A percentile compares a stretch with the other conserved stretches of the same genome.
These are phyloP conservation scores for Lagocephalus sceleratus DNA, from an alignment of 2,797 vertebrate genomes.

Conservation along the genomic window DNA sequence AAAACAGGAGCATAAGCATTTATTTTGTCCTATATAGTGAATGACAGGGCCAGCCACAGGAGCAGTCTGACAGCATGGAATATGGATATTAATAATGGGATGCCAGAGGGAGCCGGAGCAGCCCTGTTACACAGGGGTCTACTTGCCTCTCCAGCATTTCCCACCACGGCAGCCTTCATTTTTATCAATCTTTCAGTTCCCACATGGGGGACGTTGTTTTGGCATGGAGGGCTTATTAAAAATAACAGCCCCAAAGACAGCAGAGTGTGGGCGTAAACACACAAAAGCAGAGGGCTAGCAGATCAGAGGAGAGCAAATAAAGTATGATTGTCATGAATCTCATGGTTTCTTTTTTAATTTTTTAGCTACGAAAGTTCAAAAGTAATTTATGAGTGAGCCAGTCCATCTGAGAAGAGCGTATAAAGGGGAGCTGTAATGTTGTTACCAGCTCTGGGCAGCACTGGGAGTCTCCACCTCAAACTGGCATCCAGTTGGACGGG, in stretches of 20 bases:
- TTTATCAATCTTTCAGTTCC: constrained; percentile 50
- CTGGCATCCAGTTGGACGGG: no score
- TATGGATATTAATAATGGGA: constrained; percentile 59
- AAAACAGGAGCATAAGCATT: constrained; percentile 23
- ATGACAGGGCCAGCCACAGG: constrained; percentile 44
- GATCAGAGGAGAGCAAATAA: constrained; percentile 3
- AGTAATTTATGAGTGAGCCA: no score
- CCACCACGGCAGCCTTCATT: constrained; percentile 50
- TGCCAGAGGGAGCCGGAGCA: constrained; percentile 45
- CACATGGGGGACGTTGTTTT: constrained; percentile 27
- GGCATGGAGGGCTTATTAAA: constrained; percentile 28
- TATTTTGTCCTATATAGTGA: constrained; percentile 25
- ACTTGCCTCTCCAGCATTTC: constrained; percentile 32
- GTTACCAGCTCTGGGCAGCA: no score
- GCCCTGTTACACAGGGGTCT: constrained; percentile 32
- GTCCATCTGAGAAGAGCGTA: no score
- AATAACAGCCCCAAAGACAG: constrained; percentile 27
- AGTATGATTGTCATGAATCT: no score
- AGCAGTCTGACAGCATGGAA: constrained; percentile 45
- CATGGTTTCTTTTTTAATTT: no score
- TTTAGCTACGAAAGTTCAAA: no score
- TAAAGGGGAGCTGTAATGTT: no score
- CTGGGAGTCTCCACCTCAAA: no score
- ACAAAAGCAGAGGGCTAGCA: constrained; percentile 4
- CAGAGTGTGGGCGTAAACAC: constrained; percentile 18